Base-by-base conservation (phyloP, 2,797 vertebrate genomes). In the Cuniculus paca region DNA sequence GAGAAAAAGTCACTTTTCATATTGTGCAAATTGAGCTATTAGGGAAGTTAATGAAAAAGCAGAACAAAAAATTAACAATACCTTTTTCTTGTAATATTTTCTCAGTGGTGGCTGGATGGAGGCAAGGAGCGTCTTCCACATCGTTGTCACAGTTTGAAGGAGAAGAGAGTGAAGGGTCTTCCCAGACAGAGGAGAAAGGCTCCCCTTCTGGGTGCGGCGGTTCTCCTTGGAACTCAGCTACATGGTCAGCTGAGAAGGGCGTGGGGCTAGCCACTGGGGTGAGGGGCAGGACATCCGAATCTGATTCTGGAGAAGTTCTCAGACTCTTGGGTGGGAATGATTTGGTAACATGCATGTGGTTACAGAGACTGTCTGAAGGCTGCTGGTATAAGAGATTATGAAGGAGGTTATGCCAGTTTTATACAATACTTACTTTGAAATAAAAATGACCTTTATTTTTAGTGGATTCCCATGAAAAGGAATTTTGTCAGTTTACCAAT, bases 311-410 rank as follows among this genome's bases (percentile, higher is more conserved):
- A 97, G 98, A 98, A 96, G 98, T 93, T 98, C 98, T 98, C 98
- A 98, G 97, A 97, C 98, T 98, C 97, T 98, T 97, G 97, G 98
- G 98, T 94, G 98, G 98, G 97, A 98, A 97, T 96, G 98, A 98
- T 98, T 98, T 98, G 97, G 98, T 98, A 98, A 99, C 98, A 97
- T 99, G 98, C 92, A 97, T 98, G 91, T 98, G 98, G 97, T 99
- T 99, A 98, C 50, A 93, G 89, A 96, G 77, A 95, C 97, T 98
- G 97, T 99, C 98, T 94, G 97, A 97, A 42, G 98, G 98, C 99
- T 99, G 98, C 98, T 98, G 98, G 95, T 95, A 98, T 95, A 98
- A 98, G 97, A 99, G 98, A 98, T 98, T 98, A 98, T 97, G 98
- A 97, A 98, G 98, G 96, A 98, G 63, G 95, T 98, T 98, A 98